These are phyloP conservation scores for Tetragonula carbonaria DNA, from an alignment of 2,888 invertebrate species.

Conservation along the genomic window DNA sequence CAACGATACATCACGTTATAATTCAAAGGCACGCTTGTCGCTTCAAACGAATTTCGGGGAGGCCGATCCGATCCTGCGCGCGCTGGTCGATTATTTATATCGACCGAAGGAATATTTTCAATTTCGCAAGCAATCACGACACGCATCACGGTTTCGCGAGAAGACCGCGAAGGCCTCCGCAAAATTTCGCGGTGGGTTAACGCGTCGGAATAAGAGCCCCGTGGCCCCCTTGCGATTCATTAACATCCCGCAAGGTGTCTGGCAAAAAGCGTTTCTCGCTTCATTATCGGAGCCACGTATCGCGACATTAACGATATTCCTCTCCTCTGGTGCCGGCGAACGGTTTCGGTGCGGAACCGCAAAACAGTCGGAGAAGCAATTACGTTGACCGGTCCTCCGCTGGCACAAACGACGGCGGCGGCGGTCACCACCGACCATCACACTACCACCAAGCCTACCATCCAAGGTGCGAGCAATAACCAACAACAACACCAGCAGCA, in stretches of 20 bases:
- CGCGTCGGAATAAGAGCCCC: conserved; percentile 52
- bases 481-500: too few species aligned
- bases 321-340: conserved; percentile 15
- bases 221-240: conserved; percentile 56
- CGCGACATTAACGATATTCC: conserved; percentile 69
- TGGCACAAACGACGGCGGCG: neutral
- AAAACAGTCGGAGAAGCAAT: conserved; percentile 73
- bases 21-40: neutral
- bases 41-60: neutral
- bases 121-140: conserved; percentile 53
- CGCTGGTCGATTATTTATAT: too few species aligned
- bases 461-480: too few species aligned
- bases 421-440: neutral
- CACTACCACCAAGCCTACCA: neutral
- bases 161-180: conserved; percentile 16
- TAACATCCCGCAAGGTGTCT: conserved; percentile 52
- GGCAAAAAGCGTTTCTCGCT: conserved; percentile 64
- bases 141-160: conserved; percentile 38
- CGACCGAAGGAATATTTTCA: conserved; percentile 40
- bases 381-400: conserved; percentile 61
- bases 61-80: too few species aligned
- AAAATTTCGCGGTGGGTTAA: conserved; percentile 49
- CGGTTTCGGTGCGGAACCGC: conserved; percentile 59
- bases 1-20: neutral
- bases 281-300: conserved; percentile 67